phyloP scores from a whole-genome alignment of 2,797 vertebrate genomes.

The Danio tinwini region DNA sequence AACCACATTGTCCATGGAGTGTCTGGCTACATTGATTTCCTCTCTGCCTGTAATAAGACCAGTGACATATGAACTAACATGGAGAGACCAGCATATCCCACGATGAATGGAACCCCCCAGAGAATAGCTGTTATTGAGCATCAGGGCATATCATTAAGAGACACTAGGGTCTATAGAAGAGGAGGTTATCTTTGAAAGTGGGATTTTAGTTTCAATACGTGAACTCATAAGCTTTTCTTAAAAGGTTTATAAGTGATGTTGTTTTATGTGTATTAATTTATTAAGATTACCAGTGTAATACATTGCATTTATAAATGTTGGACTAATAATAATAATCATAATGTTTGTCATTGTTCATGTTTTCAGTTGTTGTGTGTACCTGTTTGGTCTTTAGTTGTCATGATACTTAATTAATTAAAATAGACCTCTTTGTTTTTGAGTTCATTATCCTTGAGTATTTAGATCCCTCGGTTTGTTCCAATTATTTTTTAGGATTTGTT shows the following conservation, averaged over 20 bases:
- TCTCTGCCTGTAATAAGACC: slow-evolving; percentile 94
- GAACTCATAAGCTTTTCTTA: not conserved
- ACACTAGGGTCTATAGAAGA: slow-evolving; percentile 42
- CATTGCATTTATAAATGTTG: not conserved
- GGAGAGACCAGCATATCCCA: slow-evolving; percentile 72
- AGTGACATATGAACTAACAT: slow-evolving; percentile 87
- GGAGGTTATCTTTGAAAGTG: slow-evolving; percentile 26
- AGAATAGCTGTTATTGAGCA: slow-evolving; percentile 55
- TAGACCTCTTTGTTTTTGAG: too few relatives aligned
- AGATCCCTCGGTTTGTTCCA: too few relatives aligned
- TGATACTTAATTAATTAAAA: too few relatives aligned
- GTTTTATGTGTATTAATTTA: not conserved
- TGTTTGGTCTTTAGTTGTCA: too few relatives aligned
- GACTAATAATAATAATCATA: not conserved
- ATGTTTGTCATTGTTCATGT: not conserved
- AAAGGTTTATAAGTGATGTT: slow-evolving; percentile 3
- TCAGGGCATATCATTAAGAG: slow-evolving; percentile 68
- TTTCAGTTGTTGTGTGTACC: not conserved
- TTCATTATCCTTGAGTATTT: too few relatives aligned
- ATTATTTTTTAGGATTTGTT: too few relatives aligned
- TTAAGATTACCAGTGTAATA: not conserved
- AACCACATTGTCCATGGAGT: slow-evolving; percentile 89
- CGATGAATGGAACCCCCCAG: slow-evolving; percentile 69
- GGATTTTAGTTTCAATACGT: not conserved
- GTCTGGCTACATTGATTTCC: slow-evolving; percentile 98